A percentile compares a stretch with the other conserved stretches of the same genome.
These are phyloP conservation scores for Euthynnus affinis DNA, from an alignment of 2,797 vertebrate species.

Conservation along the genomic window DNA sequence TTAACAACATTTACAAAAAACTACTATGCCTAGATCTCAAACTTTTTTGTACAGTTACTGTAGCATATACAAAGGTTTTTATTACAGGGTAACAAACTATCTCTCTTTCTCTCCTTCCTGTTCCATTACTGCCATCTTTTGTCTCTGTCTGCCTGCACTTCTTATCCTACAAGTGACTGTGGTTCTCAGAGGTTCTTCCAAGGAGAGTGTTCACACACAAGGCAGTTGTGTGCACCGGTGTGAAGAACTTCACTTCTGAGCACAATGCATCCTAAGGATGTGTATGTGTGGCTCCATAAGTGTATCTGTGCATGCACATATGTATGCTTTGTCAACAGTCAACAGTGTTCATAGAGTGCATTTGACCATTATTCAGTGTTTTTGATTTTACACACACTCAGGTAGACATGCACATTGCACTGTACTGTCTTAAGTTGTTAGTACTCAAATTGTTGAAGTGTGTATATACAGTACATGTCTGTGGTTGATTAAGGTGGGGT, in stretches of 20 bases:
- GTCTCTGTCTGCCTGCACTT: constrained; percentile 56
- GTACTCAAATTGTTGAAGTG: constrained; percentile 84
- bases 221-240: not conserved
- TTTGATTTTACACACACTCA: constrained; percentile 12
- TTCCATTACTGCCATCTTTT: constrained; percentile 84
- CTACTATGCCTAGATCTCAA: not conserved
- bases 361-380: not conserved
- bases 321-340: not conserved
- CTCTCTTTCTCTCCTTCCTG: constrained; percentile 35
- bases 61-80: not conserved
- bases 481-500: constrained; percentile 91
- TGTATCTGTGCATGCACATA: not conserved
- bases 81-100: not conserved
- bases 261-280: not conserved
- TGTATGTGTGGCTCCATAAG: not conserved
- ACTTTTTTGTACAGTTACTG: not conserved
- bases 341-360: not conserved
- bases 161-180: not conserved
- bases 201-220: not conserved
- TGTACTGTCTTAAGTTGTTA: constrained; percentile 80
- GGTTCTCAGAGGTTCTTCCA: constrained; percentile 4
- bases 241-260: not conserved
- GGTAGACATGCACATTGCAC: not conserved
- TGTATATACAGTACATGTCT: constrained; percentile 25
- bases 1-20: not conserved